These are phyloP conservation scores for Drosophila limbata DNA, from an alignment of 2,888 invertebrate species.

Conservation along the genomic window DNA sequence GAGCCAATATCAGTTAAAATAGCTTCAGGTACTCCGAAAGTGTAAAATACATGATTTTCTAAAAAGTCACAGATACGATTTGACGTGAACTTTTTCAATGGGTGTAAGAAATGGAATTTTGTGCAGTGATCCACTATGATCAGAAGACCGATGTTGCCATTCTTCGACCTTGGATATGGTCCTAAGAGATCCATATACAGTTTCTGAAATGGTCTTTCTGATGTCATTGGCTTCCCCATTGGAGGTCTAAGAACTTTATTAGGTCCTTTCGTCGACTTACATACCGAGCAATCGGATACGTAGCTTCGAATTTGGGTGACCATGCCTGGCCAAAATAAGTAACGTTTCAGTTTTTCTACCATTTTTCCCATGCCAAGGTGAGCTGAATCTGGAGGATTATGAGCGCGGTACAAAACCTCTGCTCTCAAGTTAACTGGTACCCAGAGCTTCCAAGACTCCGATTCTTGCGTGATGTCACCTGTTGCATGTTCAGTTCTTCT, in stretches of 20 bases:
- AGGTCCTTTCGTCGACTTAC: too few species aligned
- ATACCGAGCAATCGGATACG: too few species aligned
- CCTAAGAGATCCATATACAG: too few species aligned
- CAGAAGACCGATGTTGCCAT: background rate
- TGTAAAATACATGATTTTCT: too few species aligned
- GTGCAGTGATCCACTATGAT: background rate
- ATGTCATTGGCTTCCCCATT: too few species aligned
- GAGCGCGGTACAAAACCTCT: background rate
- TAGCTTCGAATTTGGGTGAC: too few species aligned
- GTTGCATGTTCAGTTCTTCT: background rate
- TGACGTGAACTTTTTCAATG: background rate
- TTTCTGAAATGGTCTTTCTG: too few species aligned
- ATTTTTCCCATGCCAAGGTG: background rate
- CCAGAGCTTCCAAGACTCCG: background rate
- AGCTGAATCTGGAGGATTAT: background rate
- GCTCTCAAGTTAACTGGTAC: background rate
- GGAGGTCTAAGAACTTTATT: too few species aligned
- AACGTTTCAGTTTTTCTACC: background rate
- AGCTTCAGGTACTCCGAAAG: too few species aligned
- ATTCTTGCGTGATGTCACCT: background rate
- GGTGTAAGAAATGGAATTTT: background rate
- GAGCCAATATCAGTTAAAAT: slow-evolving; percentile 2
- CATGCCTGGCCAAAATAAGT: too few species aligned
- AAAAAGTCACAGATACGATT: background rate
- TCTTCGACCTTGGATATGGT: background rate